A percentile compares a stretch with the other conserved stretches of the same genome.
Evolutionary conservation across 1,140 invertebrate genomes (phyloP).

Genomic region (Temnothorax longispinosus): DNA sequence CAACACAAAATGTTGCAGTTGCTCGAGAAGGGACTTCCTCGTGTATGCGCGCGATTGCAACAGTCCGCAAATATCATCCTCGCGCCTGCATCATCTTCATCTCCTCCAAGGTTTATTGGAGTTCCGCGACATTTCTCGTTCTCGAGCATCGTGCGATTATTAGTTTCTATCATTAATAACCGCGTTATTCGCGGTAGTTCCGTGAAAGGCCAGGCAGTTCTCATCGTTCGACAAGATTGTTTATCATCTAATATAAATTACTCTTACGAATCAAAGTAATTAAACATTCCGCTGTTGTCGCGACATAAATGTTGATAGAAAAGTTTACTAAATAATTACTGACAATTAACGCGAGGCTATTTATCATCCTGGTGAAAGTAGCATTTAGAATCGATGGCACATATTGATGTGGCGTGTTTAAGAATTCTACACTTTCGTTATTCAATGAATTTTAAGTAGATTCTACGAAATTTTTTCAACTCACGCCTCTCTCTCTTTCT

Average conservation of each 20-base stretch:
- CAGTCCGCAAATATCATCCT: neutral
- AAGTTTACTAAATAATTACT: slow-evolving; percentile 13
- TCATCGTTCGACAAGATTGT: neutral
- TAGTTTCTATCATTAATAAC: slow-evolving; percentile 22
- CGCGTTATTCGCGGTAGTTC: neutral
- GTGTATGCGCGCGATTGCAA: neutral
- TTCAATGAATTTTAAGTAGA: slow-evolving; percentile 19
- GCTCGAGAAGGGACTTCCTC: neutral
- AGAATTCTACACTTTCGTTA: neutral
- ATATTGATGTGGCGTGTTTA: neutral
- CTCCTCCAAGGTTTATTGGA: neutral
- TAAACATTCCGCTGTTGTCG: neutral
- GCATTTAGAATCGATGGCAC: slow-evolving; percentile 1
- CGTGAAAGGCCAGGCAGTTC: slow-evolving; percentile 22
- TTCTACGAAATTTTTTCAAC: neutral
- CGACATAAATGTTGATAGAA: neutral
- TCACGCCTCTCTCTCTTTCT: neutral
- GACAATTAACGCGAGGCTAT: neutral
- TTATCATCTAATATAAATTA: slow-evolving; percentile 28
- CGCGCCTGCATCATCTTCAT: too few relatives aligned
- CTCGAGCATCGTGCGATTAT: neutral
- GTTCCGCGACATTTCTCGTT: neutral
- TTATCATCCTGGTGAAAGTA: neutral
- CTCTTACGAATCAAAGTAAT: slow-evolving; percentile 6
- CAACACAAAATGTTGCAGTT: neutral